Evolutionary conservation across 2,113 vertebrate species (phyloP).

Genomic region (Hypanus sabinus): DNA sequence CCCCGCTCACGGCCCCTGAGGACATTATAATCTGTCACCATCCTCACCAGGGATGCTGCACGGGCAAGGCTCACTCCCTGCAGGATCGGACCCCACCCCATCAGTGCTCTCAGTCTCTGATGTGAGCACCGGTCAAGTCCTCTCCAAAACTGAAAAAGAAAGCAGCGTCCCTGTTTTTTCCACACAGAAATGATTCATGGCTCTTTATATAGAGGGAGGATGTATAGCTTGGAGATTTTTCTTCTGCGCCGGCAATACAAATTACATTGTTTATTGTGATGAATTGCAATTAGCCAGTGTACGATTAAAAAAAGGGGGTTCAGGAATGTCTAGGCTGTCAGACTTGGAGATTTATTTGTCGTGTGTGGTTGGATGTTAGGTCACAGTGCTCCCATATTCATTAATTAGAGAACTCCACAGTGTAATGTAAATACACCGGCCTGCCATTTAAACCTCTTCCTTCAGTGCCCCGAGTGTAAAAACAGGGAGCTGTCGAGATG

Average conservation of each 20-base stretch:
- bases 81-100: not conserved
- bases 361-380: not conserved
- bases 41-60: not conserved
- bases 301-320: not conserved
- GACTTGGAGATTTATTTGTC: constrained; percentile 12
- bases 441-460: not conserved
- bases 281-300: not conserved
- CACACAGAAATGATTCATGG: no score
- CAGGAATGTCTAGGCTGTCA: constrained; percentile 24
- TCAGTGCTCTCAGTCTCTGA: not conserved
- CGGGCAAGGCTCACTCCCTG: not conserved
- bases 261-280: not conserved
- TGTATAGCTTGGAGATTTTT: not conserved
- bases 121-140: not conserved
- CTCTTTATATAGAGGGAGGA: not conserved
- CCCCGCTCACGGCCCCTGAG: not conserved
- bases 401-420: not conserved
- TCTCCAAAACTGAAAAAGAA: not conserved
- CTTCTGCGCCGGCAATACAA: not conserved
- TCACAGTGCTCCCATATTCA: not conserved
- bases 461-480: not conserved
- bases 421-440: not conserved
- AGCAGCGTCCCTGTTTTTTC: not conserved
- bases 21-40: not conserved
- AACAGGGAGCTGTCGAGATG: not conserved